phyloP scores from a whole-genome alignment of 2,113 vertebrate genomes.

The Cebus imitator region DNA sequence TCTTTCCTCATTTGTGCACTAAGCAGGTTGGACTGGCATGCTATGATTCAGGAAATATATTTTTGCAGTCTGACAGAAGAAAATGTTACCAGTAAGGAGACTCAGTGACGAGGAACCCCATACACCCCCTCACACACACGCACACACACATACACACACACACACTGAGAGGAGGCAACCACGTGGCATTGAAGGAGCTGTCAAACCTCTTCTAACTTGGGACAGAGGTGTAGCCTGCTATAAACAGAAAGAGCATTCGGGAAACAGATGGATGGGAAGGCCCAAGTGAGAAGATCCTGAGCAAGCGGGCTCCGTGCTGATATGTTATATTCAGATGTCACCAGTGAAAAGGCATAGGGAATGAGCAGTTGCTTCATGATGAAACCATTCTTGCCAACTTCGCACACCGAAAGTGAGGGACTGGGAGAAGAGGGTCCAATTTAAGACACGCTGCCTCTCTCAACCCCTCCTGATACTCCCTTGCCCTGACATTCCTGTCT shows the following conservation, averaged over 20 bases:
- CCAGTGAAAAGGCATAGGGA: neutral
- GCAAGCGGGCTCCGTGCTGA: neutral
- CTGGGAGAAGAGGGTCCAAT: too few species aligned
- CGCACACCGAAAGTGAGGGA: neutral
- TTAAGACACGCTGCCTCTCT: neutral
- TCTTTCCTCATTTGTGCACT: neutral
- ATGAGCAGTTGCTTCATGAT: neutral
- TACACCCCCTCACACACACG: neutral
- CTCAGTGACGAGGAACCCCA: accelerated
- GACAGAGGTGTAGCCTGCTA: neutral
- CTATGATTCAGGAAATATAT: neutral
- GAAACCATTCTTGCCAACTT: neutral
- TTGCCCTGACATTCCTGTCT: neutral
- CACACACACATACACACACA: neutral
- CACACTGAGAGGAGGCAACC: neutral
- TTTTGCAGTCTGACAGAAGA: neutral
- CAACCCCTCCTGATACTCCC: neutral
- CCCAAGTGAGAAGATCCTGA: neutral
- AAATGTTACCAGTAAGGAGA: neutral
- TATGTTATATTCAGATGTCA: neutral
- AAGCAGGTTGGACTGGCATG: neutral
- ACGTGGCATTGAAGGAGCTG: neutral
- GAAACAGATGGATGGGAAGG: slow-evolving; percentile 42
- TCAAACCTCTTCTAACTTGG: neutral
- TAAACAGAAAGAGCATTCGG: neutral